Evolutionary conservation across 2,888 invertebrate species (phyloP).

Genomic region (Subacronicta megacephala): DNA sequence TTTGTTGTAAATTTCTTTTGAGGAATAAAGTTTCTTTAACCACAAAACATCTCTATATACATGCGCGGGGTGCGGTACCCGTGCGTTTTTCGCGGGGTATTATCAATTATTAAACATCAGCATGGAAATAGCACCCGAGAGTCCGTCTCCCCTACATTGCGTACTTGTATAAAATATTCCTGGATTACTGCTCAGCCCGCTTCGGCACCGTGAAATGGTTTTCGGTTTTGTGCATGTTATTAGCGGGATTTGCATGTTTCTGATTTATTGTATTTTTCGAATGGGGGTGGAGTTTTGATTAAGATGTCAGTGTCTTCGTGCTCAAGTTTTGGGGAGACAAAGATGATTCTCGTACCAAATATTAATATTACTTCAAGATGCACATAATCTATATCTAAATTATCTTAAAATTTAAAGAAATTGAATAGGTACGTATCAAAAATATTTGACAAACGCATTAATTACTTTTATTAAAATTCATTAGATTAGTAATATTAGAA

Average conservation of each 20-base stretch:
- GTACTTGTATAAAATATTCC: constrained; percentile 88
- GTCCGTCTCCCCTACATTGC: constrained; percentile 82
- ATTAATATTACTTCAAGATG: constrained; percentile 12
- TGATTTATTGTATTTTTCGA: constrained; percentile 85
- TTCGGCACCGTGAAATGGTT: constrained; percentile 87
- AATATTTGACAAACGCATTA: too few relatives aligned
- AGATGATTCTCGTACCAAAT: constrained; percentile 13
- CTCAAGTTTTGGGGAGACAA: constrained; percentile 27
- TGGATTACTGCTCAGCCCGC: constrained; percentile 75
- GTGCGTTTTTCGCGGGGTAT: constrained; percentile 88
- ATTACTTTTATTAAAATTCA: too few relatives aligned
- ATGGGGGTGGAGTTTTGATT: constrained; percentile 62
- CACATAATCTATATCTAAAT: background rate
- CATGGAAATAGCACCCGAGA: constrained; percentile 88
- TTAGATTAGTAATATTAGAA: too few relatives aligned
- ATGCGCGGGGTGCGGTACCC: constrained; percentile 67
- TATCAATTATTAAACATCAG: constrained; percentile 90
- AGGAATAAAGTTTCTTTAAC: too few relatives aligned
- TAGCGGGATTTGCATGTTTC: constrained; percentile 88
- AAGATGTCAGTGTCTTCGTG: constrained; percentile 55
- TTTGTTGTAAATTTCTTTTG: too few relatives aligned
- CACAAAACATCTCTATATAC: constrained; percentile 69
- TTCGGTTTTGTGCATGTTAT: constrained; percentile 89
- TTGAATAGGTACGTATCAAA: too few relatives aligned
- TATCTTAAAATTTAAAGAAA: too few relatives aligned